Conservation (phyloP, 1,140 invertebrate species). For the Plutomurus gul region DNA sequence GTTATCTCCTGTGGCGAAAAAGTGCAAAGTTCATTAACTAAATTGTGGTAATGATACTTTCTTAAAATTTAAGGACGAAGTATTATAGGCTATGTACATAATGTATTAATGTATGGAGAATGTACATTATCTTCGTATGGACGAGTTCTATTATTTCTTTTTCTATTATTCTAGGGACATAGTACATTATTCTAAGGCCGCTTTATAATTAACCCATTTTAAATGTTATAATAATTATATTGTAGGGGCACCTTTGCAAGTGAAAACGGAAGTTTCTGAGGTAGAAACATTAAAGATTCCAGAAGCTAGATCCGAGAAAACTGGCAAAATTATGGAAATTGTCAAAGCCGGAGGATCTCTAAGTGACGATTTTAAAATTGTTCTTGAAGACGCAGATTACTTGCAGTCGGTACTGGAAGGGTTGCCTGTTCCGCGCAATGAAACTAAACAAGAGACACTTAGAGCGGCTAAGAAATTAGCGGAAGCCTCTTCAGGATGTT, state of each 20-base stretch:
- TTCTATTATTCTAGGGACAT: too few species aligned
- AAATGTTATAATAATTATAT: not conserved
- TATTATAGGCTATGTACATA: too few species aligned
- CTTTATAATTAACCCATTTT: not conserved
- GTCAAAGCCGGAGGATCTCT: constrained; percentile 3
- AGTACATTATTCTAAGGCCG: not conserved
- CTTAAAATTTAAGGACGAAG: too few species aligned
- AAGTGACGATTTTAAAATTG: constrained; percentile 8
- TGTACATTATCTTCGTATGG: too few species aligned
- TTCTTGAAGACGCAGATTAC: constrained; percentile 41
- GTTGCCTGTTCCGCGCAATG: constrained; percentile 11
- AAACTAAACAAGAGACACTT: not conserved
- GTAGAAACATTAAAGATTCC: not conserved
- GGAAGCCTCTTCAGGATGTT: not conserved
- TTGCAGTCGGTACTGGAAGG: constrained; percentile 42
- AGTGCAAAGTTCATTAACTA: too few species aligned
- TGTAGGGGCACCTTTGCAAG: not conserved
- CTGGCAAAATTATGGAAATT: constrained; percentile 43
- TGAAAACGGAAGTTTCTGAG: not conserved
- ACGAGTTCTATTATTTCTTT: too few species aligned
- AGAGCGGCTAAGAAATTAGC: not conserved
- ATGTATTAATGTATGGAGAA: too few species aligned
- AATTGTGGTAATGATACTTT: too few species aligned
- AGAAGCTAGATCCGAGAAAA: constrained; percentile 13
- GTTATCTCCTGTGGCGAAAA: too few species aligned